phyloP scores from a whole-genome alignment of 1,140 invertebrate genomes.

The Gonioctena quinquepunctata region DNA sequence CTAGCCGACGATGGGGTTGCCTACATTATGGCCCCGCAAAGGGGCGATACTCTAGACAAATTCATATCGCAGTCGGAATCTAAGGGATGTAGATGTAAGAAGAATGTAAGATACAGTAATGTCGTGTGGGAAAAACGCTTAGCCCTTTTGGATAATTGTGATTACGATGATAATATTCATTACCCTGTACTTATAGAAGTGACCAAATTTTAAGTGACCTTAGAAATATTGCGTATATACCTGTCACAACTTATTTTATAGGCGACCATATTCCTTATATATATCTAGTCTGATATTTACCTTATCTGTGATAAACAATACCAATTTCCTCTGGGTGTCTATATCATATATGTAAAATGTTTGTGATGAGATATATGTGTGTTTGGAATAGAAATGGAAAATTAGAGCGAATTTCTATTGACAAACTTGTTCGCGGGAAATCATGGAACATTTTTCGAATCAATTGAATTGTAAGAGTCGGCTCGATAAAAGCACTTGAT shows the following conservation, averaged over 20 bases:
- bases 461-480: too few relatives aligned
- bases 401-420: not conserved
- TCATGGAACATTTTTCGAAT: too few relatives aligned
- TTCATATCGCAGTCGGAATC: slow-evolving; percentile 67
- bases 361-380: not conserved
- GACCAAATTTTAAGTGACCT: slow-evolving; percentile 58
- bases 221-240: slow-evolving; percentile 34
- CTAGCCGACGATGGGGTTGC: slow-evolving; percentile 69
- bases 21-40: slow-evolving; percentile 75
- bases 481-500: too few relatives aligned
- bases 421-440: not conserved
- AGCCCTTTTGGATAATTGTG: slow-evolving; percentile 61
- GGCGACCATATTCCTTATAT: slow-evolving; percentile 32
- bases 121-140: slow-evolving; percentile 70
- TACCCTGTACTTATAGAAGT: slow-evolving; percentile 69
- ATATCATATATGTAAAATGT: not conserved
- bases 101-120: slow-evolving; percentile 65
- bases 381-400: not conserved
- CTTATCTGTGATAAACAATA: slow-evolving; percentile 56
- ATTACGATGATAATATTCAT: slow-evolving; percentile 71
- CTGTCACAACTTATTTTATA: not conserved
- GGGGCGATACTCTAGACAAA: slow-evolving; percentile 71
- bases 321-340: slow-evolving; percentile 48
- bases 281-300: slow-evolving; percentile 52
- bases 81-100: slow-evolving; percentile 63